These are phyloP conservation scores for Dorcus hopei DNA, from an alignment of 2,888 invertebrate species.

Conservation along the genomic window DNA sequence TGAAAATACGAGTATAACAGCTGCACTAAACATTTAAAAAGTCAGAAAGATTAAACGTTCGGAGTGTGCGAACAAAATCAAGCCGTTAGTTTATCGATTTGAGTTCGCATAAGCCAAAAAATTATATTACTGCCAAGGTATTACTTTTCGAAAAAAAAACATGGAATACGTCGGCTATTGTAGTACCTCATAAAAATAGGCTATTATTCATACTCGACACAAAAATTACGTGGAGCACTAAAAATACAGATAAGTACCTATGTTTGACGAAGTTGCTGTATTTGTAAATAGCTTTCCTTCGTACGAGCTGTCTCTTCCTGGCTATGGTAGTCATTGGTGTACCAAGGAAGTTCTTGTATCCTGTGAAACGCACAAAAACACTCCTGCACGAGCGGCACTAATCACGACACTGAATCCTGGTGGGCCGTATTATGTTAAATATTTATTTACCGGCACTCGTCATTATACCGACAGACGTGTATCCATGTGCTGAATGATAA, in stretches of 20 bases:
- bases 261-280: slow-evolving; percentile 26
- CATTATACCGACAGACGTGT: slow-evolving; percentile 3
- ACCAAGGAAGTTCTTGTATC: slow-evolving; percentile 15
- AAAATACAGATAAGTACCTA: slow-evolving; percentile 14
- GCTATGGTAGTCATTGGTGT: slow-evolving; percentile 26
- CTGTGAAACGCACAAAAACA: neutral
- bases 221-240: no score
- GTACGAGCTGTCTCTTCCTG: slow-evolving; percentile 30
- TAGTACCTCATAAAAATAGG: no score
- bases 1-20: neutral
- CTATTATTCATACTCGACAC: no score
- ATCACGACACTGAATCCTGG: slow-evolving; percentile 1
- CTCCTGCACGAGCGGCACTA: neutral
- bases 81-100: no score
- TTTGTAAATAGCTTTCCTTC: slow-evolving; percentile 31
- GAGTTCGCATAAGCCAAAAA: no score
- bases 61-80: neutral
- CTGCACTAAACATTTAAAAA: neutral
- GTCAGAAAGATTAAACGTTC: neutral
- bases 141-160: no score
- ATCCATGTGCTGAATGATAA: slow-evolving; percentile 5
- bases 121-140: no score
- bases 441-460: slow-evolving; percentile 9
- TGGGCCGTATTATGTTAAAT: slow-evolving; percentile 1
- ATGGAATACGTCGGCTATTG: no score